Percentiles rank a stretch among this genome's conserved stretches.
phyloP scores from a whole-genome alignment of 2,888 invertebrate genomes.

The Drosophila villosipedis region DNA sequence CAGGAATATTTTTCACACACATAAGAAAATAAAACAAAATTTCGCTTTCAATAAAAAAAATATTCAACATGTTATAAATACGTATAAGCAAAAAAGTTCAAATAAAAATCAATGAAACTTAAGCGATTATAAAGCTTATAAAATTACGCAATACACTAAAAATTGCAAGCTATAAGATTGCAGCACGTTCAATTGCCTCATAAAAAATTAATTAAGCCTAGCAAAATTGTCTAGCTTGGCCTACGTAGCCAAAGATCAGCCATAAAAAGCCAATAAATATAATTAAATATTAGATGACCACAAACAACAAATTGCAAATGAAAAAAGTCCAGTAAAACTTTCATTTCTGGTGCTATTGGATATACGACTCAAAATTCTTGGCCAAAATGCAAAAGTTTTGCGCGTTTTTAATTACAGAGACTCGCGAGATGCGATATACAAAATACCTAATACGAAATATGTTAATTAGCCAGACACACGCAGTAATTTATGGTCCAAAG shows the following conservation, averaged over 20 bases:
- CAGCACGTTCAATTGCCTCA: conserved; percentile 10
- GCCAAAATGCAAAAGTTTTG: conserved; percentile 47
- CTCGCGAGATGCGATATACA: conserved; percentile 26
- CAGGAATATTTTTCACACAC: conserved; percentile 31
- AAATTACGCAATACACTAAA: conserved; percentile 36
- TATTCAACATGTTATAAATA: conserved; percentile 3
- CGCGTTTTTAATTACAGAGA: conserved; percentile 49
- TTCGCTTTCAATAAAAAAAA: conserved; percentile 57
- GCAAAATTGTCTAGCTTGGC: neutral
- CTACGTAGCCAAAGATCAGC: neutral
- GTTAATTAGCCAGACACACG: conserved; percentile 50
- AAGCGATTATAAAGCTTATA: neutral
- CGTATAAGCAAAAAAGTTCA: conserved; percentile 5
- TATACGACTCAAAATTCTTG: conserved; percentile 41
- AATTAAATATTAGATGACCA: conserved; percentile 1
- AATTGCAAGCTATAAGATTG: neutral
- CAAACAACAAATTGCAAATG: conserved; percentile 10
- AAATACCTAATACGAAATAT: conserved; percentile 36
- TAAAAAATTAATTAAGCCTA: conserved; percentile 21
- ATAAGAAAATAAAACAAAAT: neutral
- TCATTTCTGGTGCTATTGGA: conserved; percentile 41
- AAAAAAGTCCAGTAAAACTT: conserved; percentile 31
- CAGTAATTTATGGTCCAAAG: conserved; percentile 48
- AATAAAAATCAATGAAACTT: conserved; percentile 23
- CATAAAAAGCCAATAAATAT: conserved; percentile 4